A percentile compares a stretch with the other conserved stretches of the same genome.
phyloP scores from a whole-genome alignment of 2,113 vertebrate genomes.

The Colaptes auratus region DNA sequence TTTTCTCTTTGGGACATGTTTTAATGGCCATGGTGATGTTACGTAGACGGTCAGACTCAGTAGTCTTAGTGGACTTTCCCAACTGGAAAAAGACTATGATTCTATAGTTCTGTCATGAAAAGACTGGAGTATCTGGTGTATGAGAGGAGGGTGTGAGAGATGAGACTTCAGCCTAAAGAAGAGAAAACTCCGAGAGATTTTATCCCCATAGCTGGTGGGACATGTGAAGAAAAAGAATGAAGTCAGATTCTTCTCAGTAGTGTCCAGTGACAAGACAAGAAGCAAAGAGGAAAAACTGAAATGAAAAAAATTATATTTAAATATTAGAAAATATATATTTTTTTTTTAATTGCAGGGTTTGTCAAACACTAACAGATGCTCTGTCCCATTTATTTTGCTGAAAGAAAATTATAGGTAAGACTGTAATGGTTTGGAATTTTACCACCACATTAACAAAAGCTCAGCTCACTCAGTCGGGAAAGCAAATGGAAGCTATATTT shows the following conservation, averaged over 20 bases:
- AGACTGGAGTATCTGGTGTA: not conserved
- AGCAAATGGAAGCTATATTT: no score
- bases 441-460: no score
- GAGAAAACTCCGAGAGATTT: not conserved
- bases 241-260: not conserved
- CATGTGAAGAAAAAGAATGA: fast-evolving
- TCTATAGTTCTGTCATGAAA: no score
- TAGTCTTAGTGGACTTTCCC: no score
- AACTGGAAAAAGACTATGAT: no score
- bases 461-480: no score
- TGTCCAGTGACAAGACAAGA: not conserved
- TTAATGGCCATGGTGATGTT: no score
- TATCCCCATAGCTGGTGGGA: not conserved
- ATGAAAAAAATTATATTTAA: not conserved
- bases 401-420: not conserved
- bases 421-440: no score
- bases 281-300: not conserved
- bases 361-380: not conserved
- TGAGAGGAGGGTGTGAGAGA: not conserved
- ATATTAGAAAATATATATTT: not conserved
- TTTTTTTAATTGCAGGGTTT: fast-evolving
- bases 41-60: no score
- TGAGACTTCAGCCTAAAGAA: not conserved
- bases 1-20: no score
- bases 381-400: not conserved